Evolutionary conservation across 2,888 invertebrate genomes (phyloP).

Genomic region (Ferrisia virgata): DNA sequence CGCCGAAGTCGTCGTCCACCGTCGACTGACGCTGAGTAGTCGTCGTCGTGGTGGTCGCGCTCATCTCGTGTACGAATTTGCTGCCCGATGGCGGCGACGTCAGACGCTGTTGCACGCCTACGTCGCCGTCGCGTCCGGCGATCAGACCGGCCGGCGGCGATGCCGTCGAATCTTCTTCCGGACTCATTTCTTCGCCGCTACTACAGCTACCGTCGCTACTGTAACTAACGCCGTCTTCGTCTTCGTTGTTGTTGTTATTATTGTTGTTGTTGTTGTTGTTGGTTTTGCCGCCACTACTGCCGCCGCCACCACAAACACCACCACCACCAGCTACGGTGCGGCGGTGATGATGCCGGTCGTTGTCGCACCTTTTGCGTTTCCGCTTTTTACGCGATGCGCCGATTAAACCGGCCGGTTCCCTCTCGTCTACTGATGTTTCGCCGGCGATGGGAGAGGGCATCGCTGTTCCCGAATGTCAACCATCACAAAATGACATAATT

Average conservation of each 20-base stretch:
- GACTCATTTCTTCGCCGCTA: slow-evolving; percentile 56
- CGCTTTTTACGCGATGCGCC: slow-evolving; percentile 42
- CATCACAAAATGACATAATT: slow-evolving; percentile 45
- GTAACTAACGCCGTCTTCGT: slow-evolving; percentile 45
- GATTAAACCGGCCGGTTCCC: slow-evolving; percentile 35
- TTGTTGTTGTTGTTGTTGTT: slow-evolving; percentile 46
- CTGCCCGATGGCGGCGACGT: slow-evolving; percentile 52
- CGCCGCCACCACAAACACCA: background rate
- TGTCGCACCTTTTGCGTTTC: slow-evolving; percentile 39
- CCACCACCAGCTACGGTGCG: background rate
- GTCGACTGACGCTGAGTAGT: too few relatives aligned
- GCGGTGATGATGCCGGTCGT: slow-evolving; percentile 35
- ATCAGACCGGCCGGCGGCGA: slow-evolving; percentile 56
- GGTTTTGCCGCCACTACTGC: background rate
- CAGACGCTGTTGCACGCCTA: slow-evolving; percentile 50
- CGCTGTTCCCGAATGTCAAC: slow-evolving; percentile 46
- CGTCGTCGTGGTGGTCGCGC: slow-evolving; percentile 48
- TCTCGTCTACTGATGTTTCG: slow-evolving; percentile 45
- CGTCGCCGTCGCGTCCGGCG: slow-evolving; percentile 51
- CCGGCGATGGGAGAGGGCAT: slow-evolving; percentile 46
- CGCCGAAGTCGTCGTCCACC: slow-evolving; percentile 44
- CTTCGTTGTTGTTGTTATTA: slow-evolving; percentile 47
- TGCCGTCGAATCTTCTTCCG: slow-evolving; percentile 63
- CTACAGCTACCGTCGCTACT: background rate
- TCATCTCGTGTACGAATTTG: slow-evolving; percentile 56